Base-by-base conservation (phyloP, 2,888 invertebrate species). In the Minunthozetes semirufus region DNA sequence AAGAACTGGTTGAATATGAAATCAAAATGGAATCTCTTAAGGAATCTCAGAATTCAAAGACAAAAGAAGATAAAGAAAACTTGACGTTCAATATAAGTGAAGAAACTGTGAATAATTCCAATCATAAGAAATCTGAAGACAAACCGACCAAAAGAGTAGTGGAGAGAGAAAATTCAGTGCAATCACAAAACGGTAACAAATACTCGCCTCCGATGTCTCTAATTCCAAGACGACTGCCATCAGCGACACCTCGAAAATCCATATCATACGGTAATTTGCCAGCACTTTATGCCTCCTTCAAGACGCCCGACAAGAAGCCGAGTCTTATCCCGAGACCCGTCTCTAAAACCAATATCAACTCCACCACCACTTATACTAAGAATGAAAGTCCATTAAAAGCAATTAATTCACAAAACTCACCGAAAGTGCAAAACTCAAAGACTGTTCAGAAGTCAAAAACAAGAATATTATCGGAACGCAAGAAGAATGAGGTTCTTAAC, bases 321-420 rank as follows among this genome's bases (percentile, higher is more conserved):
- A 76, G 76, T 74, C 74, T 76, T 25, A 76, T 76, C 46, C 76
- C 76, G 15, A 61, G 76, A 13, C 74, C 72, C 8, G 72, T 76
- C 15, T 74, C 29, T 6, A 72, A 59, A 25, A 22, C 22, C 1
- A 59, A 59, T 22, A 63, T 15, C 25, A 61, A 29, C 25, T n/a
- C 22, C 46, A 4, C 27, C 3, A 5, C 33, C n/a, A 68, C n/a
- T n/a, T n/a, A 42, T 17, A 68, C 3, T 46, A 68, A 22, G 33
- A 68, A 13, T 22, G 46, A 42, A 29, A 17, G 11, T 15, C 22
- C 38, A 11, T 8, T 42, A 42, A 68, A 68, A 42, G 11, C 27
- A 19, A 68, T 29, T 29, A 3, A 42, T 42, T 68, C 33, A 0
- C 42, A 68, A 22, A 42, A 68, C 17, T n/a, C 22, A 68, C 9